Percentiles rank a stretch among this genome's conserved stretches.
These are phyloP conservation scores for Scaptodrosophila lebanonensis DNA, from an alignment of 1,140 invertebrate genomes.

Conservation along the genomic window DNA sequence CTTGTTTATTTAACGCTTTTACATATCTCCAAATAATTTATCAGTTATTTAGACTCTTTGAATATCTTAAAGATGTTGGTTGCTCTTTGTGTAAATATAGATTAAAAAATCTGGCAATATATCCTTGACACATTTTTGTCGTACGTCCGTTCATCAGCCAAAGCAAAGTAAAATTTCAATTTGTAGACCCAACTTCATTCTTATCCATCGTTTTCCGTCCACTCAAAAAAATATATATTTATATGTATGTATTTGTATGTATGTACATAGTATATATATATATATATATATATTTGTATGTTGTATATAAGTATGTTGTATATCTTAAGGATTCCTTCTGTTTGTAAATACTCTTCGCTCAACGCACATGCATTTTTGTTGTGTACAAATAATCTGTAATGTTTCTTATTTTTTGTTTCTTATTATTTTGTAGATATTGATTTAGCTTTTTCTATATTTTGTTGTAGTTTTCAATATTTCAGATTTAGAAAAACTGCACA, in stretches of 20 bases:
- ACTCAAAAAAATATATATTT: slow-evolving; percentile 64
- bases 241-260: slow-evolving; percentile 53
- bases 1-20: slow-evolving; percentile 37
- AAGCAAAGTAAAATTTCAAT: slow-evolving; percentile 57
- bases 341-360: slow-evolving; percentile 62
- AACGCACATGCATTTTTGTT: slow-evolving; percentile 39
- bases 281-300: slow-evolving; percentile 36
- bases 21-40: slow-evolving; percentile 34
- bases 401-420: slow-evolving; percentile 20
- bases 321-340: slow-evolving; percentile 51
- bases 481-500: slow-evolving; percentile 68
- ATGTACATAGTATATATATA: slow-evolving; percentile 43
- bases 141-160: slow-evolving; percentile 32
- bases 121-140: slow-evolving; percentile 37
- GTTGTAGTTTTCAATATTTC: slow-evolving; percentile 36
- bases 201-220: slow-evolving; percentile 50
- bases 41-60: slow-evolving; percentile 40
- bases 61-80: slow-evolving; percentile 65
- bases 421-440: slow-evolving; percentile 12
- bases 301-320: slow-evolving; percentile 3
- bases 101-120: slow-evolving; percentile 40
- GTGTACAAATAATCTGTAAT: slow-evolving; percentile 55
- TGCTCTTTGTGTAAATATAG: slow-evolving; percentile 52
- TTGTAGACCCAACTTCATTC: slow-evolving; percentile 60
- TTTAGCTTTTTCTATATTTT: slow-evolving; percentile 38